These are phyloP conservation scores for Cisticola juncidis DNA, from an alignment of 2,113 vertebrate genomes.

Conservation along the genomic window DNA sequence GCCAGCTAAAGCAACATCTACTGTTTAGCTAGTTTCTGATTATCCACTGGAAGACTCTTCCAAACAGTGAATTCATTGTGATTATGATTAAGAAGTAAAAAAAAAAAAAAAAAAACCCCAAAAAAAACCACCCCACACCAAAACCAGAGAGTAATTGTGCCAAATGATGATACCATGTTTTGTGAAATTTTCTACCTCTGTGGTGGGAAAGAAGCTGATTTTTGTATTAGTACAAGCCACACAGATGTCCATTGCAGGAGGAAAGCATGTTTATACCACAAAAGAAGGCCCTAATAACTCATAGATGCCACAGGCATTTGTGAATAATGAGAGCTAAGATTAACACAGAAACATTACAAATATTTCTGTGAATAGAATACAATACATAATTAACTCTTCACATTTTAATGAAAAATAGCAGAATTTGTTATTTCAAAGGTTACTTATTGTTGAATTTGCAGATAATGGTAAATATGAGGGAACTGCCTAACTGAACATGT, in stretches of 20 bases:
- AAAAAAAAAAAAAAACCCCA: neutral
- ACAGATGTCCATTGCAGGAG: slow-evolving; percentile 28
- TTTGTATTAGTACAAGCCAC: slow-evolving; percentile 19
- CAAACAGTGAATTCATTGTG: neutral
- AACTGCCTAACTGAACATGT: slow-evolving; percentile 1
- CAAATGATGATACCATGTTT: neutral
- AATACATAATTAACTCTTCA: slow-evolving; percentile 52
- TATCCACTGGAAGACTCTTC: neutral
- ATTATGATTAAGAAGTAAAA: neutral
- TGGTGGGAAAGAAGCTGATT: neutral
- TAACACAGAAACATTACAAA: slow-evolving; percentile 57
- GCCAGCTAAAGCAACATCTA: slow-evolving; percentile 39
- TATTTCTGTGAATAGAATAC: slow-evolving; percentile 38
- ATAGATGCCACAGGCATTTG: slow-evolving; percentile 30
- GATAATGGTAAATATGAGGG: neutral
- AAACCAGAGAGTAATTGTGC: neutral
- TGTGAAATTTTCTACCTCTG: neutral
- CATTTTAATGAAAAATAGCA: slow-evolving; percentile 56
- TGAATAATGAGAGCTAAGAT: slow-evolving; percentile 61
- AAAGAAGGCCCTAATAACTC: slow-evolving; percentile 38
- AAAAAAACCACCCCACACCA: neutral
- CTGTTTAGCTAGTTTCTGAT: slow-evolving; percentile 37
- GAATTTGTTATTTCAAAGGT: slow-evolving; percentile 49
- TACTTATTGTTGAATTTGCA: slow-evolving; percentile 47
- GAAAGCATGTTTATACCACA: slow-evolving; percentile 23